These are phyloP conservation scores for Bursaphelenchus mucronatus DNA, from an alignment of 1,140 invertebrate species.

Conservation along the genomic window DNA sequence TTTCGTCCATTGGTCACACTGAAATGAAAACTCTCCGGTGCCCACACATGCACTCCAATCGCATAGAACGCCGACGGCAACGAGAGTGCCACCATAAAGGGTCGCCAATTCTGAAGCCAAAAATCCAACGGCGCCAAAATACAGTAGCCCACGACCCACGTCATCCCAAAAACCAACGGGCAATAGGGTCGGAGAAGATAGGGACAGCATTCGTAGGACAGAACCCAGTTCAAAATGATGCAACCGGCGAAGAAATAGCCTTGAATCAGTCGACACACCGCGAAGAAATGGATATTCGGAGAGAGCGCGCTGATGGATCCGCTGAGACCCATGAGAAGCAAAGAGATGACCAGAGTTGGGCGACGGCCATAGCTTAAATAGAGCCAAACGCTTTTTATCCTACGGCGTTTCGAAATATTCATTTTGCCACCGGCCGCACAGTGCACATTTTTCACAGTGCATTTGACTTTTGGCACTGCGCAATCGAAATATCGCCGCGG, in stretches of 20 bases:
- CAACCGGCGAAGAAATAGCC: slow-evolving; percentile 41
- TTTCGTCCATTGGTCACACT: not conserved
- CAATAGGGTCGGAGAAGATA: slow-evolving; percentile 43
- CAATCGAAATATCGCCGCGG: no score
- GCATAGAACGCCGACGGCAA: slow-evolving; percentile 10
- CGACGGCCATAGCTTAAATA: slow-evolving; percentile 37
- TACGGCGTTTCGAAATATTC: no score
- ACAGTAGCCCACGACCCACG: slow-evolving; percentile 53
- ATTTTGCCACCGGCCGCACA: no score
- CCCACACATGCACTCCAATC: not conserved
- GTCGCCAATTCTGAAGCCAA: slow-evolving; percentile 32
- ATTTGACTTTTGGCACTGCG: no score
- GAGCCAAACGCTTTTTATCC: no score
- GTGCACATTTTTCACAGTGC: no score
- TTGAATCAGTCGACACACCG: slow-evolving; percentile 31
- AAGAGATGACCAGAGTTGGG: slow-evolving; percentile 5
- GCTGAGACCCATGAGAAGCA: slow-evolving; percentile 31
- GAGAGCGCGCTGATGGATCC: slow-evolving; percentile 24
- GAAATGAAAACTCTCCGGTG: slow-evolving; percentile 17
- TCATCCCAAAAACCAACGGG: slow-evolving; percentile 47
- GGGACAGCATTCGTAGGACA: slow-evolving; percentile 52
- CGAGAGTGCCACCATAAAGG: slow-evolving; percentile 10
- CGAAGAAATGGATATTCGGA: slow-evolving; percentile 32
- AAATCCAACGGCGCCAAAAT: slow-evolving; percentile 37
- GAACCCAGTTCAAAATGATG: slow-evolving; percentile 44